phyloP scores from a whole-genome alignment of 2,113 vertebrate genomes.

The Corythaeola cristata region DNA sequence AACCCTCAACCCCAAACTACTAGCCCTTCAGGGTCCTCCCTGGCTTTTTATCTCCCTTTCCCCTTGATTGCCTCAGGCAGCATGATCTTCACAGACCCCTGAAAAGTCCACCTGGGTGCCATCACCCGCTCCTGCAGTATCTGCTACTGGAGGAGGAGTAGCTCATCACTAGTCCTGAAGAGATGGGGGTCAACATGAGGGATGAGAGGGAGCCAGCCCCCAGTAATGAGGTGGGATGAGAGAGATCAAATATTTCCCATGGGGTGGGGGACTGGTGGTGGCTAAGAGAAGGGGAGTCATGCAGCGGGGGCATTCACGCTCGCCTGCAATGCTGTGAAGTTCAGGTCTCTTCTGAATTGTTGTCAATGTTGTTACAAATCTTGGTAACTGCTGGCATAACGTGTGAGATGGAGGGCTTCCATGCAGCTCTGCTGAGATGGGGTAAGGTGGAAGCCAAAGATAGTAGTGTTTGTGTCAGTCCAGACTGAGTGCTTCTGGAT shows the following conservation, averaged over 20 bases:
- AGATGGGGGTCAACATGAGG: neutral
- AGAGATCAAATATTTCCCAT: neutral
- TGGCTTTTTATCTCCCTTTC: neutral
- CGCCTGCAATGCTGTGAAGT: neutral
- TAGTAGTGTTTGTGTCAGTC: neutral
- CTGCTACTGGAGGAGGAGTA: neutral
- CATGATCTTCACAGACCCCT: neutral
- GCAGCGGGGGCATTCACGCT: neutral
- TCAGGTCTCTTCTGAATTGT: neutral
- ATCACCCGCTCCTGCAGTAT: neutral
- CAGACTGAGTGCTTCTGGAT: neutral
- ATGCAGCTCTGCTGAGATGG: fast-evolving
- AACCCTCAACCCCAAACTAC: neutral
- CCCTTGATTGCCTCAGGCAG: neutral
- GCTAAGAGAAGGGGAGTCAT: neutral
- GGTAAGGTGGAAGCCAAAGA: neutral
- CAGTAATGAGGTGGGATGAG: neutral
- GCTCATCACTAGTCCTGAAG: fast-evolving
- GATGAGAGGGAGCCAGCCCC: neutral
- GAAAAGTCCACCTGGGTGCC: neutral
- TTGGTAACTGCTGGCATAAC: neutral
- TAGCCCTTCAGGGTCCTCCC: neutral
- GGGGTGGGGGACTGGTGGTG: fast-evolving
- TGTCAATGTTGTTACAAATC: neutral
- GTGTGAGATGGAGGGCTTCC: fast-evolving